Base-by-base conservation (phyloP, 2,797 vertebrate genomes). In the Emydoidea blandingii region DNA sequence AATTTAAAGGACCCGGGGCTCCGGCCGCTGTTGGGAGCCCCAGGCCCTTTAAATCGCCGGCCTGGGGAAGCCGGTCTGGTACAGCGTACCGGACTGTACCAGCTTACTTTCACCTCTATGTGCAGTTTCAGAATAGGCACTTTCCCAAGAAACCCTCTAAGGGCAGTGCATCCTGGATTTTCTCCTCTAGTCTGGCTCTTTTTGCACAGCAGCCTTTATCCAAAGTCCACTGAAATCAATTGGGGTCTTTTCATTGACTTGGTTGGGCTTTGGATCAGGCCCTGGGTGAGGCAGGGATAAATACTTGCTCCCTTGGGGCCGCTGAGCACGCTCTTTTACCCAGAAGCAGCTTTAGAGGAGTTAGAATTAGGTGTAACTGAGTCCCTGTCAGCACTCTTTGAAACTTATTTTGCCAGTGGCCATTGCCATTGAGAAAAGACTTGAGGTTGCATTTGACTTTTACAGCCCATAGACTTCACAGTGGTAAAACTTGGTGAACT, bases 271-370 rank as follows among this genome's bases (percentile, higher is more conserved):
- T 76, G 37, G 86, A 79, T 62, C 4, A 15, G 0, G 27, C 44
- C 79, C 52, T 62, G 31, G 57, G 18, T 62, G 59, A 76, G 78
- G 59, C 11, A 65, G 25, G 5, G 34, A 18, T 79, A 62, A 83
- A 83, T 12, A 65, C 54, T 44, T 49, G 49, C 5, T 25, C 41
- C 34, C 29, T n/a, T 79, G 5, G 23, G 2, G 34, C 37, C 44
- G 15, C 2, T 79, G 37, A 29, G 9, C 5, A 0, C 6, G n/a
- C 12, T 68, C 0, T 0, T 18, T 27, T 25, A 12, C 5, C 0
- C 4, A 23, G 15, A 49, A 84, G 15, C 72, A n/a, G n/a, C 93
- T 92, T n/a, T 7, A 50, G 37, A 80, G 59, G 59, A 54, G 37
- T 52, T 49, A 54, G 29, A 87, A 54, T 31, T 76, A 74, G 53